A percentile compares a stretch with the other conserved stretches of the same genome.
These are phyloP conservation scores for Vanessa tameamea DNA, from an alignment of 1,140 invertebrate genomes.

Conservation along the genomic window DNA sequence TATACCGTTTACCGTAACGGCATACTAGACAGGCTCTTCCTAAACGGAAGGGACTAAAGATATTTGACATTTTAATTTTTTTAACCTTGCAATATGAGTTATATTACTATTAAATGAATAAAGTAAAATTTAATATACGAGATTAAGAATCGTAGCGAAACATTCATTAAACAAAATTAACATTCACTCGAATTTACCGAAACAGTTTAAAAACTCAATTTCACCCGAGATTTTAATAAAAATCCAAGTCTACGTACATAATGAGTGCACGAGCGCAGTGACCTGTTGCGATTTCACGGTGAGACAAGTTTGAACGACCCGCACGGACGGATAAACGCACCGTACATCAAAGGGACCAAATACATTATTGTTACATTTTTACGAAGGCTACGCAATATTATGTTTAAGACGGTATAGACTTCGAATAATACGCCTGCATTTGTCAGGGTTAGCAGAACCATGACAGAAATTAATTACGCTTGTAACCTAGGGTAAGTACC, in stretches of 20 bases:
- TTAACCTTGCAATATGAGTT: no score
- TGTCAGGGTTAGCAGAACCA: not conserved
- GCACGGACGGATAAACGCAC: conserved; percentile 33
- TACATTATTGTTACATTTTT: conserved; percentile 31
- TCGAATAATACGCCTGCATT: not conserved
- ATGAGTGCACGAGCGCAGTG: conserved; percentile 55
- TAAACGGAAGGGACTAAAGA: no score
- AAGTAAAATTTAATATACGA: no score
- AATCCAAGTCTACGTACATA: conserved; percentile 38
- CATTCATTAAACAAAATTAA: not conserved
- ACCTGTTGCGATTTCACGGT: conserved; percentile 58
- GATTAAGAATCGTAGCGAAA: no score
- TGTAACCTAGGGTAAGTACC: no score
- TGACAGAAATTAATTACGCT: no score
- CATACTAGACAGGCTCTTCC: no score
- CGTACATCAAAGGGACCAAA: conserved; percentile 31
- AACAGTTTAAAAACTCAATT: not conserved
- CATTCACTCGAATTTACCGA: not conserved
- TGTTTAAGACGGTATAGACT: not conserved
- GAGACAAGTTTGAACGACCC: conserved; percentile 31
- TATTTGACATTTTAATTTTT: no score
- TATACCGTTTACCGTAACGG: no score
- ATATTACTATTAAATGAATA: no score
- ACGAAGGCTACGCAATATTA: conserved; percentile 7
- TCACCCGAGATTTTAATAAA: conserved; percentile 32